Evolutionary conservation across 2,113 vertebrate genomes (phyloP), one percentile per base, ranked within the genome.

Genomic region (Monarcha castaneiventris): DNA sequence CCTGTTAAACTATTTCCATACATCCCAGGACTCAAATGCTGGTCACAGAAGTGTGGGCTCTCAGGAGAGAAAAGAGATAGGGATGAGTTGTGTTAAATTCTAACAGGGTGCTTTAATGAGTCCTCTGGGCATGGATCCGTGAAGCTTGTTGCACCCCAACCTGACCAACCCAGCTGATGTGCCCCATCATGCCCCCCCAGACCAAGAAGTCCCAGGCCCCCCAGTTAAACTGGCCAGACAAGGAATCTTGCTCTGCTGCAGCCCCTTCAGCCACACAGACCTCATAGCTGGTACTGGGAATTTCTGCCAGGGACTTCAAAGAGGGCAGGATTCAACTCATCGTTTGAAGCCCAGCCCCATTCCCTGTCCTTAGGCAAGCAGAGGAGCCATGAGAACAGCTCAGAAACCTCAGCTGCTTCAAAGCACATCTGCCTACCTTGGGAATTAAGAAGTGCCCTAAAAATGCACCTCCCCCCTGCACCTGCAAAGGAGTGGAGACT

Each of bases 291-390:
- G 37, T 58, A 71, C 44, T 5, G 7, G 49, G 89, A 91, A 76
- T 83, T 93, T 82, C 84, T 97, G 94, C 92, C 96, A 96, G 19
- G 37, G 58, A 96, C 93, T 96, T 96, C 95, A 97, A 96, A 97
- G 95, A 93, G 75, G 78, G 90, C 95, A 96, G 88, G 92, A 95
- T 71, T 78, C 68, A 95, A 93, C 93, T 92, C 79, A 96, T 93
- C 23, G 0, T 92, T 85, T 64, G 85, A 95, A 94, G 75, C 94
- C 85, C 72, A 0, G 64, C 94, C 90, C 75, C 4, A 0, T 90
- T 94, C 85, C 90, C 72, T 92, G 73, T 96, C 94, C 90, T 96
- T 92, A 95, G 87, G 93, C 95, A 68, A 96, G 68, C 1, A 11
- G 48, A 85, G 90, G 82, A 94, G 72, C 90, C 94, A 90, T 95